These are phyloP conservation scores for Armadillidium nasatum DNA, from an alignment of 1,140 invertebrate genomes.

Conservation along the genomic window DNA sequence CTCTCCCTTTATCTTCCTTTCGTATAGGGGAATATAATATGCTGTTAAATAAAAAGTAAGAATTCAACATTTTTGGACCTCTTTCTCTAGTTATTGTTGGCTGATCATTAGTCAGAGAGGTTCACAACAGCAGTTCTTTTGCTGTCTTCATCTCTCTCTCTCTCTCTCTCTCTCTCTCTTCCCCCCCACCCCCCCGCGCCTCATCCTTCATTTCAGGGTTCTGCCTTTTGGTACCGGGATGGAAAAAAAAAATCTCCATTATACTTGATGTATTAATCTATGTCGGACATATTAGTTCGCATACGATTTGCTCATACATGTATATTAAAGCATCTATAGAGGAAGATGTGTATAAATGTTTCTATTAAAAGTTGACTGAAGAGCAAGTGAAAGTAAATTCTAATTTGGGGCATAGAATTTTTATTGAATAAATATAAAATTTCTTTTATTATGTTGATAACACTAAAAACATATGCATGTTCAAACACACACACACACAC, in stretches of 20 bases:
- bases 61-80: conserved; percentile 13
- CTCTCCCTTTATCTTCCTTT: no score
- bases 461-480: no score
- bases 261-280: conserved; percentile 6
- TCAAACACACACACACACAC: no score
- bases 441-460: no score
- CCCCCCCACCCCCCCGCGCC: not conserved
- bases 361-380: no score
- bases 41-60: conserved; percentile 3
- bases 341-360: no score
- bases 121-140: not conserved
- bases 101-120: not conserved
- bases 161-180: no score
- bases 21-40: not conserved
- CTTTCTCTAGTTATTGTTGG: not conserved
- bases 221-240: not conserved
- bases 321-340: not conserved
- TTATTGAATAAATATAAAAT: no score
- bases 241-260: not conserved
- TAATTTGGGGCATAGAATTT: no score
- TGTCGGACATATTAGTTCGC: not conserved
- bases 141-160: no score
- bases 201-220: not conserved
- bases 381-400: no score
- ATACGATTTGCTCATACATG: not conserved